Evolutionary conservation across 1,140 invertebrate genomes (phyloP).

Genomic region (Nymphalis io): DNA sequence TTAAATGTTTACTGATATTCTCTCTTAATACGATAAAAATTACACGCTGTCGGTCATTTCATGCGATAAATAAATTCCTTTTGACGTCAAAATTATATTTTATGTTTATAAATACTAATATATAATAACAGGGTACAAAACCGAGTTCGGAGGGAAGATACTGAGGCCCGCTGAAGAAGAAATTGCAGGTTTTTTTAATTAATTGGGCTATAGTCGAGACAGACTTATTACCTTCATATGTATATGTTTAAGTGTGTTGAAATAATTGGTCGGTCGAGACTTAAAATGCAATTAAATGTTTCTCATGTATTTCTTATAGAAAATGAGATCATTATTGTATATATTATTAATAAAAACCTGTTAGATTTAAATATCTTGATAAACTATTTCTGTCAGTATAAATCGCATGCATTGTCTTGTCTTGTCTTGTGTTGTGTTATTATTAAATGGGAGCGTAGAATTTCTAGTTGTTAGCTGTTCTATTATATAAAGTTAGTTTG

Average conservation of each 20-base stretch:
- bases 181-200: conserved; percentile 38
- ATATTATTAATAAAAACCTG: no score
- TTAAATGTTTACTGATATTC: conserved; percentile 58
- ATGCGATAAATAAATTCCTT: conserved; percentile 63
- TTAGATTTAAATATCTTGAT: no score
- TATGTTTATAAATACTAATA: conserved; percentile 61
- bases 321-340: no score
- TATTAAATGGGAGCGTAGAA: no score
- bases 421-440: no score
- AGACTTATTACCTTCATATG: conserved; percentile 2
- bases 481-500: no score
- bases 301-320: neutral
- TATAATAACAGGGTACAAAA: conserved; percentile 47
- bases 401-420: no score
- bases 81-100: conserved; percentile 71
- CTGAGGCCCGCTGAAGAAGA: conserved; percentile 40
- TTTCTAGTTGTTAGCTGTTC: no score
- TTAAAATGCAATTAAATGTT: conserved; percentile 1
- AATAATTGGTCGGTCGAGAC: neutral
- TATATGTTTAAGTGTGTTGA: neutral
- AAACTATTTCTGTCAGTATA: no score
- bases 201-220: conserved; percentile 30
- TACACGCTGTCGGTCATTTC: conserved; percentile 51
- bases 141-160: conserved; percentile 39
- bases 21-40: conserved; percentile 67